Evolutionary conservation across 2,888 invertebrate species (phyloP).

Genomic region (Andrena flavipes): DNA sequence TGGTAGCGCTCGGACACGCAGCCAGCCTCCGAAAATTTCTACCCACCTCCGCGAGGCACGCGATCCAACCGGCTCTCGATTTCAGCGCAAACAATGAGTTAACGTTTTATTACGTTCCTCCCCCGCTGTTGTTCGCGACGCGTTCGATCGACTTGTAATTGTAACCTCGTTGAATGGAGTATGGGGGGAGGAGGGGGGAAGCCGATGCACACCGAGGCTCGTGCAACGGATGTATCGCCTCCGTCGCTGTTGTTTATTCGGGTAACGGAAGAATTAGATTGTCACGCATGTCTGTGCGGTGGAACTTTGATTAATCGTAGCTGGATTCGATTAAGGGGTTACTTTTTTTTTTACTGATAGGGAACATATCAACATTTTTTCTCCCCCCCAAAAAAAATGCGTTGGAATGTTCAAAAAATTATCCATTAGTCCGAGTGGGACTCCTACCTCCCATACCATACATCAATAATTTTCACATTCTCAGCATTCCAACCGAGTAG

Average conservation of each 20-base stretch:
- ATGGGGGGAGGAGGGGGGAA: neutral
- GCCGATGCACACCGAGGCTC: constrained; percentile 44
- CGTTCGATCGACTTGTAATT: constrained; percentile 7
- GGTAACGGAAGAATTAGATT: neutral
- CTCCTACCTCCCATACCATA: too few species aligned
- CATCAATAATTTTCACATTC: too few species aligned
- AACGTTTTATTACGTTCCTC: constrained; percentile 28
- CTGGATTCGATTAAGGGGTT: too few species aligned
- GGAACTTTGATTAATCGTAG: neutral
- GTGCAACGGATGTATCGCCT: neutral
- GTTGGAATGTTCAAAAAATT: too few species aligned
- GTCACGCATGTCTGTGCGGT: neutral
- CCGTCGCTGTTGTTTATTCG: neutral
- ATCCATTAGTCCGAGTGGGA: too few species aligned
- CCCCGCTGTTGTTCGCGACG: too few species aligned
- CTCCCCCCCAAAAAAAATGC: too few species aligned
- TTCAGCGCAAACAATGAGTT: constrained; percentile 41
- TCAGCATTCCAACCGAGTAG: too few species aligned
- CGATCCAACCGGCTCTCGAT: constrained; percentile 29
- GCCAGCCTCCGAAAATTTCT: constrained; percentile 50
- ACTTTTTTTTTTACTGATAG: too few species aligned
- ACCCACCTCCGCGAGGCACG: constrained; percentile 6
- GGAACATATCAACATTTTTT: too few species aligned
- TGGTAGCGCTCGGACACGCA: constrained; percentile 23
- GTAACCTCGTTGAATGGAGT: constrained; percentile 15